A percentile compares a stretch with the other conserved stretches of the same genome.
These are phyloP conservation scores for Oncorhynchus tshawytscha DNA, from an alignment of 2,113 vertebrate genomes.

Conservation along the genomic window DNA sequence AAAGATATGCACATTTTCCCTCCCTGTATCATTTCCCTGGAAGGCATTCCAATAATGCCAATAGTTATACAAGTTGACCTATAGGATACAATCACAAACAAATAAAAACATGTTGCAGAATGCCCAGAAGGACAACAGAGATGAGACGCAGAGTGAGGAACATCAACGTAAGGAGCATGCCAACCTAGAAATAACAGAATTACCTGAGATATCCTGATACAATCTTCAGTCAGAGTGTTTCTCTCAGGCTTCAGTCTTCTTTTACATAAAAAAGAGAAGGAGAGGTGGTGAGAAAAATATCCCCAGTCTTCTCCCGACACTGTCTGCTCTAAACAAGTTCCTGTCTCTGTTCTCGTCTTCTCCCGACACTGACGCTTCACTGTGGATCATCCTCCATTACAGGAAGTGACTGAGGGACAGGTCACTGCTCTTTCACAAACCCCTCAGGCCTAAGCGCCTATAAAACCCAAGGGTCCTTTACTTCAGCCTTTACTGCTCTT, in stretches of 20 bases:
- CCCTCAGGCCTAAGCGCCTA: constrained; percentile 22
- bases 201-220: constrained; percentile 20
- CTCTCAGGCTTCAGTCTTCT: not conserved
- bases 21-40: not conserved
- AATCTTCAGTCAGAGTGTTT: not conserved
- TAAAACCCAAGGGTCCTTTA: constrained; percentile 26
- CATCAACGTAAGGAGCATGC: not conserved
- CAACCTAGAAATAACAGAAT: constrained; percentile 2
- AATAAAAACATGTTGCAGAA: not conserved
- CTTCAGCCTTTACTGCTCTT: constrained; percentile 33
- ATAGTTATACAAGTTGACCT: not conserved
- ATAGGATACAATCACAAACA: not conserved
- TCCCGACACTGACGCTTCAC: not conserved
- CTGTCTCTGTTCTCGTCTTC: not conserved
- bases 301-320: not conserved
- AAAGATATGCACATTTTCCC: constrained; percentile 9
- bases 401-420: constrained; percentile 12
- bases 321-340: constrained; percentile 8
- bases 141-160: not conserved
- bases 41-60: not conserved
- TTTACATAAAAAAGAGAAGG: not conserved
- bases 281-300: not conserved
- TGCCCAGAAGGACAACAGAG: not conserved
- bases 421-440: constrained; percentile 14
- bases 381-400: not conserved